Evolutionary conservation across 92 coral and sea anemone genomes (phyloP).

Genomic region (Isaurus tuberculatus): DNA sequence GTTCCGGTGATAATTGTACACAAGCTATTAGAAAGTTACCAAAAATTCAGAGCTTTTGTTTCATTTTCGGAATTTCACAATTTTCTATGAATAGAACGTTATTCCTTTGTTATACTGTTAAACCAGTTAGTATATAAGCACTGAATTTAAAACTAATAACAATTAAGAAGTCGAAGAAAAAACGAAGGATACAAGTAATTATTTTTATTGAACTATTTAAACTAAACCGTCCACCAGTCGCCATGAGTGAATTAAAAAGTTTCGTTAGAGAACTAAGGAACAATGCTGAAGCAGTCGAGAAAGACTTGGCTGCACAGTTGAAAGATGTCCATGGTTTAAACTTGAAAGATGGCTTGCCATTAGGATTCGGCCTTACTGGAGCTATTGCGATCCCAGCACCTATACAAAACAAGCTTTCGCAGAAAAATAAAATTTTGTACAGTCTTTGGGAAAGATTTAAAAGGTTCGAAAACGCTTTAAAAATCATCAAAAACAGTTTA

Average conservation of each 20-base stretch:
- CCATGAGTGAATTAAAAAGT: not conserved
- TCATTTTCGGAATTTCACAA: not conserved
- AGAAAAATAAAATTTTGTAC: not conserved
- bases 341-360: not conserved
- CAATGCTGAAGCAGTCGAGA: not conserved
- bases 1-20: not conserved
- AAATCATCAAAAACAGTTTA: conserved; percentile 16
- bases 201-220: not conserved
- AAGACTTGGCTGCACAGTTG: not conserved
- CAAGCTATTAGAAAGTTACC: not conserved
- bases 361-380: conserved; percentile 11
- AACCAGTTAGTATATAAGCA: not conserved
- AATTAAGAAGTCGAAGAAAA: not conserved
- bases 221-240: not conserved
- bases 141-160: not conserved
- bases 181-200: not conserved
- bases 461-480: conserved; percentile 12
- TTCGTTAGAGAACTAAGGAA: not conserved
- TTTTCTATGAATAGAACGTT: not conserved
- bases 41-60: not conserved
- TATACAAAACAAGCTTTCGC: not conserved
- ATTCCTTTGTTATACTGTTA: not conserved
- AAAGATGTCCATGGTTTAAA: not conserved
- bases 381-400: not conserved
- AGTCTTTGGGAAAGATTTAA: conserved; percentile 5